Conservation (phyloP, 2,797 vertebrate species). For the Onychomys arenicola region DNA sequence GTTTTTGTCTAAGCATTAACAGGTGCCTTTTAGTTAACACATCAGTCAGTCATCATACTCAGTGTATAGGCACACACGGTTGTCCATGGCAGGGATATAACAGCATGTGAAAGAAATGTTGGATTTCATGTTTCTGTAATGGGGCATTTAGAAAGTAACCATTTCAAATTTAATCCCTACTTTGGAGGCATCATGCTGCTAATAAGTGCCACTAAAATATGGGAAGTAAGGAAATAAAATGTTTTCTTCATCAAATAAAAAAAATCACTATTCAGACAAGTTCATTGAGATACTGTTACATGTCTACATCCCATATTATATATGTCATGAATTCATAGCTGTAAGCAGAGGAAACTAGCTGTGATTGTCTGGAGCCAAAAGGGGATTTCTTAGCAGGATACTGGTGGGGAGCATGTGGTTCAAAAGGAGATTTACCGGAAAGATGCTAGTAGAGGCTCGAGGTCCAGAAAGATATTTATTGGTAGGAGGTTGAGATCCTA, state of each 20-base stretch:
- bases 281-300: neutral
- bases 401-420: neutral
- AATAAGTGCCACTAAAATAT: neutral
- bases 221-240: neutral
- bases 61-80: neutral
- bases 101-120: neutral
- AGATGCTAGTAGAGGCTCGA: neutral
- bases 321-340: neutral
- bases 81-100: neutral
- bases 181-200: neutral
- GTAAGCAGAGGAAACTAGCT: neutral
- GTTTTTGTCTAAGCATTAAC: neutral
- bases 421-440: neutral
- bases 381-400: neutral
- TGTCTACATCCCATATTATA: neutral
- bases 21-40: neutral
- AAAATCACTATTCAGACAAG: neutral
- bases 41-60: neutral
- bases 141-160: neutral
- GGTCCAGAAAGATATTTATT: neutral
- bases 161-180: neutral
- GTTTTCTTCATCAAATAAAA: neutral
- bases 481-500: neutral
- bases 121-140: neutral
- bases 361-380: neutral